A percentile compares a stretch with the other conserved stretches of the same genome.
phyloP scores from a whole-genome alignment of 2,888 invertebrate genomes.

The Crepidodera aurea region DNA sequence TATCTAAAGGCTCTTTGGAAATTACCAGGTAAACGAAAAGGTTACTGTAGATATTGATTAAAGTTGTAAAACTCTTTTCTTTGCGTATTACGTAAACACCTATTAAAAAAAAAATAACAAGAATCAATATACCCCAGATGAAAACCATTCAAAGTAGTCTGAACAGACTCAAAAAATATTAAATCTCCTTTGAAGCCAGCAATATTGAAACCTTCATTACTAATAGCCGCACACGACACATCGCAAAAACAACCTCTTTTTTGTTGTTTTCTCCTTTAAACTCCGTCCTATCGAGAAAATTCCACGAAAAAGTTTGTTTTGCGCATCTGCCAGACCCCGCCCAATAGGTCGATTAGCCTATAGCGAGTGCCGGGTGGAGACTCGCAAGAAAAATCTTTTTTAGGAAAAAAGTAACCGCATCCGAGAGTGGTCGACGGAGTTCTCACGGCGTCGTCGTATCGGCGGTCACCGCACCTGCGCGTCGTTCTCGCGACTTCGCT shows the following conservation, averaged over 20 bases:
- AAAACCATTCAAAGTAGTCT: slow-evolving; percentile 4
- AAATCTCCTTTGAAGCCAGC: slow-evolving; percentile 16
- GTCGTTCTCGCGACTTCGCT: slow-evolving; percentile 45
- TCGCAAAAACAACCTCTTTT: slow-evolving; percentile 33
- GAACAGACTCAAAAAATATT: not conserved
- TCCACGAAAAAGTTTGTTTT: slow-evolving; percentile 37
- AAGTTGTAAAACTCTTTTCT: too few relatives aligned
- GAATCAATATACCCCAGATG: not conserved
- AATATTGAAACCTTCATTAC: slow-evolving; percentile 28
- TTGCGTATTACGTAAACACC: not conserved
- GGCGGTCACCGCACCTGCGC: slow-evolving; percentile 63
- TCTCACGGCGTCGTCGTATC: slow-evolving; percentile 57
- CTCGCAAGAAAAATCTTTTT: slow-evolving; percentile 63
- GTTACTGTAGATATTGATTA: too few relatives aligned
- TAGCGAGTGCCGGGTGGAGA: slow-evolving; percentile 62
- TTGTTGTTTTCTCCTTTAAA: slow-evolving; percentile 56
- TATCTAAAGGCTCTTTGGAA: too few relatives aligned
- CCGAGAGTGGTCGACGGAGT: slow-evolving; percentile 57
- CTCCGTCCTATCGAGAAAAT: slow-evolving; percentile 44
- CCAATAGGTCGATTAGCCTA: slow-evolving; percentile 62
- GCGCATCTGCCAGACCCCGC: slow-evolving; percentile 56
- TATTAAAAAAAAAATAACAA: not conserved
- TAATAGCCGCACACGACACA: slow-evolving; percentile 35
- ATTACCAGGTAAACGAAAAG: too few relatives aligned
- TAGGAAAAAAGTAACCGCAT: slow-evolving; percentile 61